phyloP scores from a whole-genome alignment of 30 jellyfish, hydroid and myxozoan species.

The Morbakka virulenta region DNA sequence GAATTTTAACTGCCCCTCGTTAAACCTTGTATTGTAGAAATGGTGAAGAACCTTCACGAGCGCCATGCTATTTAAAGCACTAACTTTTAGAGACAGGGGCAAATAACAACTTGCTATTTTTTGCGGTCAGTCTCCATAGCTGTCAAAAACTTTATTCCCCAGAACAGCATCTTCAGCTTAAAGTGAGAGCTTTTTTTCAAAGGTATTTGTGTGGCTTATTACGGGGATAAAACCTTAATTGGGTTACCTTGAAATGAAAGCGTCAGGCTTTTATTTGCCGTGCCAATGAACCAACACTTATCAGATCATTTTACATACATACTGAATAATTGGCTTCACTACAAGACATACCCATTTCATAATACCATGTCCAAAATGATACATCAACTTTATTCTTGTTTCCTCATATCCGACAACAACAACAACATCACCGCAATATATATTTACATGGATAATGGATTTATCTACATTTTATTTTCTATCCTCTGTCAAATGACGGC shows the following conservation, averaged over 20 bases:
- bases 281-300: not conserved
- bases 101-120: not conserved
- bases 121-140: not conserved
- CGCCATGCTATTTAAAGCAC: not conserved
- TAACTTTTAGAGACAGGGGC: not conserved
- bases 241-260: not conserved
- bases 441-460: constrained; percentile 12
- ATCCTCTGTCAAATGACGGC: constrained; percentile 3
- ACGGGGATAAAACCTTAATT: not conserved
- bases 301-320: not conserved
- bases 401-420: not conserved
- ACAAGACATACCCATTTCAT: not conserved
- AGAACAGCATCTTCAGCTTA: not conserved
- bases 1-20: not conserved
- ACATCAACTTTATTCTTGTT: not conserved
- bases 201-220: not conserved
- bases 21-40: not conserved
- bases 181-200: not conserved
- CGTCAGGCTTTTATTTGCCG: not conserved
- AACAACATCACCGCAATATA: not conserved
- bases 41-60: not conserved
- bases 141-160: not conserved
- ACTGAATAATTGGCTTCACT: not conserved
- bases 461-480: not conserved
- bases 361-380: not conserved